Evolutionary conservation across 2,113 vertebrate genomes (phyloP).

Genomic region (Seriola quinqueradiata): DNA sequence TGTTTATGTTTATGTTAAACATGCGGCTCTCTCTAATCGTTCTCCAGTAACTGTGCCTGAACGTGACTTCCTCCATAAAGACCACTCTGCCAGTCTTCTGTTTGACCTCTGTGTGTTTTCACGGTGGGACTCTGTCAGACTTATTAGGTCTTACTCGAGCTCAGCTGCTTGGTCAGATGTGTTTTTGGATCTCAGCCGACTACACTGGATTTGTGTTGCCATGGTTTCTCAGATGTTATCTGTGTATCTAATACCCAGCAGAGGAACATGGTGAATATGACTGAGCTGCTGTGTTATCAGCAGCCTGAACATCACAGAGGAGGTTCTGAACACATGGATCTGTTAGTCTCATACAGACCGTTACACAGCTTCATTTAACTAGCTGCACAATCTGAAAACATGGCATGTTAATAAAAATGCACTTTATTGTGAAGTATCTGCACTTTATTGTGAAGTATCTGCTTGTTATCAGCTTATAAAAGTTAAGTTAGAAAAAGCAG

Average conservation of each 20-base stretch:
- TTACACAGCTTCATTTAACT: neutral
- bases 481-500: no score
- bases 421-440: no score
- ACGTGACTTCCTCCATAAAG: neutral
- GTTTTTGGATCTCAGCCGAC: constrained; percentile 24
- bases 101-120: neutral
- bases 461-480: no score
- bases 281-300: constrained; percentile 15
- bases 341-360: neutral
- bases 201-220: constrained; percentile 71
- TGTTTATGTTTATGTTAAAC: no score
- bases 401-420: no score
- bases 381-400: no score
- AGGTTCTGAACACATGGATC: neutral
- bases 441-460: no score
- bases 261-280: constrained; percentile 48
- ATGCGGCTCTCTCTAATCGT: no score
- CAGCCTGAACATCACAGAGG: neutral
- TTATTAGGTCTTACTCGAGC: neutral
- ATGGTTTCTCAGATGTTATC: constrained; percentile 81
- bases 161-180: neutral
- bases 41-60: no score
- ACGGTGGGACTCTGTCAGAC: neutral
- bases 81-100: neutral
- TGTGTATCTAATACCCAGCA: constrained; percentile 53